A percentile compares a stretch with the other conserved stretches of the same genome.
Evolutionary conservation across 2,113 vertebrate genomes (phyloP).

Genomic region (Syrmaticus mikado): DNA sequence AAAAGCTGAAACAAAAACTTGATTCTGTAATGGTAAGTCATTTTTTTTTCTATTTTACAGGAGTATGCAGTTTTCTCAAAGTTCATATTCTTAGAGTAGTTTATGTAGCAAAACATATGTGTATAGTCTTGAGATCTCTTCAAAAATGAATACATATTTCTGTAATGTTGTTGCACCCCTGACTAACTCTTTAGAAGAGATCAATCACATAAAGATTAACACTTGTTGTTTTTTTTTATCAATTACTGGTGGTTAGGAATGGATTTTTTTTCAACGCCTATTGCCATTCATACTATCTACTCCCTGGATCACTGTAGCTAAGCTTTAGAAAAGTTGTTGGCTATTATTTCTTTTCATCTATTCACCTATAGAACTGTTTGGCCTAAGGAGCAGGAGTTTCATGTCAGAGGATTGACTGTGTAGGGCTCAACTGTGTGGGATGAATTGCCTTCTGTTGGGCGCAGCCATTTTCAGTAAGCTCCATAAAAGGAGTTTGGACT

Average conservation of each 20-base stretch:
- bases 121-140: background rate
- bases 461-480: background rate
- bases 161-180: background rate
- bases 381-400: background rate
- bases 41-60: background rate
- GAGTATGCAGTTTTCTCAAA: background rate
- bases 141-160: background rate
- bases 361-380: background rate
- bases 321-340: background rate
- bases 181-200: background rate
- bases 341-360: background rate
- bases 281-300: background rate
- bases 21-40: slow-evolving; percentile 89
- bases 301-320: background rate
- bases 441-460: background rate
- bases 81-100: background rate
- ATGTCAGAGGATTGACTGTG: accelerated
- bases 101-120: background rate
- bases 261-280: background rate
- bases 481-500: accelerated
- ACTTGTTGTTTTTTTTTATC: background rate
- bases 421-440: background rate
- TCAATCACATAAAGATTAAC: background rate
- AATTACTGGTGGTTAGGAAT: background rate
- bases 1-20: slow-evolving; percentile 89